Evolutionary conservation across 2,113 vertebrate genomes (phyloP).

Genomic region (Cheilinus undulatus): DNA sequence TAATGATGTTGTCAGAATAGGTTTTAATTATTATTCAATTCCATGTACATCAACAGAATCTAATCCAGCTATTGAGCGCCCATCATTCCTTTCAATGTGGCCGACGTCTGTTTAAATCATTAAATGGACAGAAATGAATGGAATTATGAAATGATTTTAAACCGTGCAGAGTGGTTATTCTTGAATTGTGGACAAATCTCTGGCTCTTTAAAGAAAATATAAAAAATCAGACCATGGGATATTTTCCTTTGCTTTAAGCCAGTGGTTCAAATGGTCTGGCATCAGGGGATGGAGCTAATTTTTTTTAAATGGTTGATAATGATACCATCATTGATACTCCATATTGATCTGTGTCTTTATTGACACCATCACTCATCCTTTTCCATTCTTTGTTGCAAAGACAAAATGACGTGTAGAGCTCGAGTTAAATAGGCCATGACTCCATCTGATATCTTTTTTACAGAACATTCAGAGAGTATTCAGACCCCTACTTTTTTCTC

Average conservation of each 20-base stretch:
- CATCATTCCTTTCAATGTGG: slow-evolving; percentile 39
- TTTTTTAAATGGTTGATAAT: no score
- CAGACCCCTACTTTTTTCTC: no score
- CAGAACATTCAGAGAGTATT: no score
- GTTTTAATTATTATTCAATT: slow-evolving; percentile 54
- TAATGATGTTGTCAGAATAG: slow-evolving; percentile 45
- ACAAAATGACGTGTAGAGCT: no score
- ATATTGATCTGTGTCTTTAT: no score
- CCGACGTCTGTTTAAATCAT: slow-evolving; percentile 41
- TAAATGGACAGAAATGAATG: slow-evolving; percentile 46
- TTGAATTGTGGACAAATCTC: slow-evolving; percentile 29
- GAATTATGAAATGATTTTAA: slow-evolving; percentile 39
- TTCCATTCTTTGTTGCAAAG: no score
- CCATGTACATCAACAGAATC: slow-evolving; percentile 37
- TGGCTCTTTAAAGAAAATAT: slow-evolving; percentile 13
- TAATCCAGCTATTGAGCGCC: slow-evolving; percentile 47
- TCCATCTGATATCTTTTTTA: no score
- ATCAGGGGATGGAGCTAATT: no score
- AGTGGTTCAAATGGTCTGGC: no score
- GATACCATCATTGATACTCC: no score
- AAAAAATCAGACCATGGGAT: not conserved
- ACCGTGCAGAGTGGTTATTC: slow-evolving; percentile 33
- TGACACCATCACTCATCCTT: no score
- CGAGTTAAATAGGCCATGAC: no score
- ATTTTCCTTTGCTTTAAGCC: not conserved